These are phyloP conservation scores for Gallirallus australis DNA, from an alignment of 2,797 vertebrate genomes.

Conservation along the genomic window DNA sequence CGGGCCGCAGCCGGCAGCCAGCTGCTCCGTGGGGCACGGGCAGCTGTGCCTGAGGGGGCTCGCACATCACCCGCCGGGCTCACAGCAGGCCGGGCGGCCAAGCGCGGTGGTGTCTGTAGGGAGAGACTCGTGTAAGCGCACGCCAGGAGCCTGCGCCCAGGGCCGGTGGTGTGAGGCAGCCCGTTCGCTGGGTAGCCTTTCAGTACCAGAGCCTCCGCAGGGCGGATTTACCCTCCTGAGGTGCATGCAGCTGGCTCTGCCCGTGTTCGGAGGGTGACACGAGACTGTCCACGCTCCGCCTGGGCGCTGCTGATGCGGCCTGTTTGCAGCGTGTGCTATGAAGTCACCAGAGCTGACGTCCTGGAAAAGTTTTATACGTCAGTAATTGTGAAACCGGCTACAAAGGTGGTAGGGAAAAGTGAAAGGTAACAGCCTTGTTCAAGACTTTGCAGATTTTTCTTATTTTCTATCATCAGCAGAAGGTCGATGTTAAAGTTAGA, in stretches of 20 bases:
- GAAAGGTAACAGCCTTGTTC: fast-evolving
- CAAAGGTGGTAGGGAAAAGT: neutral
- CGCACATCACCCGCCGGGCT: fast-evolving
- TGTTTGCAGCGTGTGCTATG: neutral
- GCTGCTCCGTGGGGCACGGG: too few species aligned
- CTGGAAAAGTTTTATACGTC: neutral
- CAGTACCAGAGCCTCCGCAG: neutral
- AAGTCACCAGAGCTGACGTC: neutral
- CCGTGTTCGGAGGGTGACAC: fast-evolving
- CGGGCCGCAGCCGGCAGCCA: too few species aligned
- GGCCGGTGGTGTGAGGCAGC: too few species aligned
- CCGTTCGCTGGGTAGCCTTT: neutral
- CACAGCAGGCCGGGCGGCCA: fast-evolving
- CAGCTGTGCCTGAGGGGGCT: too few species aligned
- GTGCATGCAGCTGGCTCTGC: neutral
- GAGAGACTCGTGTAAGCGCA: too few species aligned
- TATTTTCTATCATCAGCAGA: too few species aligned
- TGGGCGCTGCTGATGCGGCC: fast-evolving
- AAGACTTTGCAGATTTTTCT: neutral
- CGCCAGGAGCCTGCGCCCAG: too few species aligned
- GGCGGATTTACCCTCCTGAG: neutral
- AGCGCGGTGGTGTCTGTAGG: fast-evolving
- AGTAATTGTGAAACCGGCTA: neutral
- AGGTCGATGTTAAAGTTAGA: too few species aligned
- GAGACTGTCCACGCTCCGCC: fast-evolving